Percentiles rank a stretch among this genome's conserved stretches.
These are phyloP conservation scores for Delphinus delphis DNA, from an alignment of 2,113 vertebrate genomes.

Conservation along the genomic window DNA sequence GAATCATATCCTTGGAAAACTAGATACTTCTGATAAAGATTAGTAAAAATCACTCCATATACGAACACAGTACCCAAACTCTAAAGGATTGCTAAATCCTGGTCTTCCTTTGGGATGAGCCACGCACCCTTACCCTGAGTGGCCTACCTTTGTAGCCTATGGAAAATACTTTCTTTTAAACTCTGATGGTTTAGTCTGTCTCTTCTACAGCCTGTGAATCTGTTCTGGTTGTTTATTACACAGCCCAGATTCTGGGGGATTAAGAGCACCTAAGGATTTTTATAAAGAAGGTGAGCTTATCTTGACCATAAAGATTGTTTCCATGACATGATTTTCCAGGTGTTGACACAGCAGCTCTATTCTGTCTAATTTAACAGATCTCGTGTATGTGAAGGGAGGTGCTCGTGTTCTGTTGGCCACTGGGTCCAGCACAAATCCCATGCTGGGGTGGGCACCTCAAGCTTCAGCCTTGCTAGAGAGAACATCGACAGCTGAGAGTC, in stretches of 20 bases:
- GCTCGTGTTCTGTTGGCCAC: rapidly evolving
- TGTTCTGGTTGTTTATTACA: neutral
- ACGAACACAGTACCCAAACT: neutral
- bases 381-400: neutral
- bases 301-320: neutral
- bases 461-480: neutral
- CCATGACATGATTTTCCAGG: neutral
- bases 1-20: neutral
- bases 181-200: neutral
- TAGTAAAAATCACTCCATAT: neutral
- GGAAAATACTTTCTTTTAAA: slow-evolving; percentile 29
- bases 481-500: neutral
- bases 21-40: neutral
- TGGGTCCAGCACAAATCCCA: neutral
- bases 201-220: neutral
- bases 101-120: neutral
- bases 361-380: neutral
- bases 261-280: neutral
- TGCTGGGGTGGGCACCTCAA: neutral
- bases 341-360: neutral
- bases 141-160: neutral
- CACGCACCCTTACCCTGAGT: neutral
- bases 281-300: neutral
- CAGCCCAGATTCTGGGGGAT: neutral
- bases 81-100: neutral